phyloP scores from a whole-genome alignment of 2,888 invertebrate genomes.

The Tenthredo mesomela region DNA sequence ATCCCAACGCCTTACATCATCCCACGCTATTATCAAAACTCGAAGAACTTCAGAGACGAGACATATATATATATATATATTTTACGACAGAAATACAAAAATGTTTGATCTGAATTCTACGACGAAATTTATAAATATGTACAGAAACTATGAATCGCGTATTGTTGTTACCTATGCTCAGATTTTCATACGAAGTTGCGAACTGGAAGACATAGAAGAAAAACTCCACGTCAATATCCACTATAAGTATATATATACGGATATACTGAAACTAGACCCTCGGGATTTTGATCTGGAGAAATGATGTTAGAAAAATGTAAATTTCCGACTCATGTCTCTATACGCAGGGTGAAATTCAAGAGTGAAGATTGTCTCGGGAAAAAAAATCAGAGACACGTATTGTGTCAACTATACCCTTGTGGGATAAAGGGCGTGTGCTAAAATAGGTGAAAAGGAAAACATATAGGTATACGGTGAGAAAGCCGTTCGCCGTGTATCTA shows the following conservation, averaged over 20 bases:
- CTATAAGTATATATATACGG: background rate
- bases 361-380: background rate
- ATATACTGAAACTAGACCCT: background rate
- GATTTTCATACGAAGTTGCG: background rate
- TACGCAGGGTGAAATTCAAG: background rate
- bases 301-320: conserved; percentile 15
- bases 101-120: background rate
- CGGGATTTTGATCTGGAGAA: background rate
- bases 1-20: conserved; percentile 18
- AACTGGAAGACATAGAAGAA: background rate
- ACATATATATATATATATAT: too few relatives aligned
- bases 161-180: too few relatives aligned
- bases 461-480: conserved; percentile 16
- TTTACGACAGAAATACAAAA: conserved; percentile 6
- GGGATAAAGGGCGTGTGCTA: conserved; percentile 18
- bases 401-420: conserved; percentile 33
- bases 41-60: background rate
- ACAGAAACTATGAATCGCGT: background rate
- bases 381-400: conserved; percentile 31
- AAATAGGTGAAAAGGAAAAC: conserved; percentile 5
- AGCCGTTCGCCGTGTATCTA: background rate
- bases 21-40: background rate
- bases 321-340: background rate
- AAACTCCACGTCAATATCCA: background rate
- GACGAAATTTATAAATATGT: background rate